These are phyloP conservation scores for Chaetops frenatus DNA, from an alignment of 2,113 vertebrate species.

Conservation along the genomic window DNA sequence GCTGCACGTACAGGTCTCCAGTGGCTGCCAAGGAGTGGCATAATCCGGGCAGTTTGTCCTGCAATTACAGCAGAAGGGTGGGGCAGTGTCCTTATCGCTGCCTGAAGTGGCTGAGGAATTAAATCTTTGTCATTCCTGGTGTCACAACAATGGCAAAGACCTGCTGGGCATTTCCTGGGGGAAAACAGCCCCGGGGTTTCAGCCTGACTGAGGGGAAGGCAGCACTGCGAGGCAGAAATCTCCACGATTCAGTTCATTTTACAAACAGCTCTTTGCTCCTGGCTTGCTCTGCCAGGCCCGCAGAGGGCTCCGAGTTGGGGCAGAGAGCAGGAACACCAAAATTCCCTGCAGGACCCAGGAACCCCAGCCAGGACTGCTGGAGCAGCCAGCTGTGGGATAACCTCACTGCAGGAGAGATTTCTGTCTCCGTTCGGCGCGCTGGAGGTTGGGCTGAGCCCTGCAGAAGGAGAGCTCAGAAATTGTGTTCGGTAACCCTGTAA, in stretches of 20 bases:
- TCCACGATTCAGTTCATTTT: accelerated
- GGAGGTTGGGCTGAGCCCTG: background rate
- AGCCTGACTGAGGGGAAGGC: accelerated
- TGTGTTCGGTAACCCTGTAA: background rate
- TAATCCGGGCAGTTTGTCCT: background rate
- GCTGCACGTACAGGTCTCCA: background rate
- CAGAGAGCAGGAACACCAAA: background rate
- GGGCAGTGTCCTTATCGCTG: background rate
- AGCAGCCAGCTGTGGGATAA: background rate
- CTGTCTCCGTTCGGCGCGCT: accelerated
- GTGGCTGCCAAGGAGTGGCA: slow-evolving; percentile 13
- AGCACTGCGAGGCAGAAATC: accelerated
- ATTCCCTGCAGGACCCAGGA: background rate
- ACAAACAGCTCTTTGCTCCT: background rate
- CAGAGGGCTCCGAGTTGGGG: background rate
- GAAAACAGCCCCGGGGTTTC: background rate
- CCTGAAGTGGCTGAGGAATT: background rate
- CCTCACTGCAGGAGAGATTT: background rate
- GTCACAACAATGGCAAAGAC: accelerated
- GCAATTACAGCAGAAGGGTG: background rate
- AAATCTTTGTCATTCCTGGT: background rate
- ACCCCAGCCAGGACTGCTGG: background rate
- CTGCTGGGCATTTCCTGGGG: background rate
- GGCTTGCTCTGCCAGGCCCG: background rate
- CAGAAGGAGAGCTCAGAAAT: background rate